Evolutionary conservation across 2,888 invertebrate species (phyloP), one percentile per base, ranked within the genome.

Genomic region (Drosophila diplacantha): DNA sequence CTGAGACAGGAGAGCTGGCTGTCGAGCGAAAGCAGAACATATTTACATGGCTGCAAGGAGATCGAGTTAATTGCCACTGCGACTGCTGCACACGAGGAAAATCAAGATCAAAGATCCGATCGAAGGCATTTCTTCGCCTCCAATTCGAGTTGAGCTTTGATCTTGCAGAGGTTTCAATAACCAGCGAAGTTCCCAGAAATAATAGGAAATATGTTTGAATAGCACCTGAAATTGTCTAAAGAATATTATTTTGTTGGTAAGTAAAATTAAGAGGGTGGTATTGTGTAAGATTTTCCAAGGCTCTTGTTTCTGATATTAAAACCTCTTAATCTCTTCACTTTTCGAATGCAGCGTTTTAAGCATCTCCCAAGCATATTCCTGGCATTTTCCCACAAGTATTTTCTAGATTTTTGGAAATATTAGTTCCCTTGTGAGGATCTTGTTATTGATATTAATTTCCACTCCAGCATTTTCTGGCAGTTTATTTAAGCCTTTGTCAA

Each of bases 11-110:
- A 35, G 18, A 16, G 31, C 11, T 1, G 22, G 37, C 12, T 20
- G 61, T 63, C 60, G 44, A 75, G 78, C 78, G 80, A 78, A 78
- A 78, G 77, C 78, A 78, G 78, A 80, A 78, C 80, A 69, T 75
- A 31, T 29, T 20, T 11, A 5, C 41, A 24, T 31, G 14, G 29
- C 29, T 68, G 59, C 60, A 56, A 66, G 49, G 31, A 24, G 43
- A 31, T 51, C 76, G 43, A 43, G 12, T 26, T 29, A 43, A 43
- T 26, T 29, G 43, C 1, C 7, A 12, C 9, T 11, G n/a, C n/a
- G 7, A 38, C 41, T 24, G n/a, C n/a, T n/a, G 22, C 24, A 24
- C 24, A 9, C 9, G n/a, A 9, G 24, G 11, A 26, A 26, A 26
- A 26, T 5, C 12, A 4, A 43, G 18, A 43, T 43, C 16, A 6